Percentiles rank a stretch among this genome's conserved stretches.
These are phyloP conservation scores for Malurus leucopterus DNA, from an alignment of 2,797 vertebrate species.

Conservation along the genomic window DNA sequence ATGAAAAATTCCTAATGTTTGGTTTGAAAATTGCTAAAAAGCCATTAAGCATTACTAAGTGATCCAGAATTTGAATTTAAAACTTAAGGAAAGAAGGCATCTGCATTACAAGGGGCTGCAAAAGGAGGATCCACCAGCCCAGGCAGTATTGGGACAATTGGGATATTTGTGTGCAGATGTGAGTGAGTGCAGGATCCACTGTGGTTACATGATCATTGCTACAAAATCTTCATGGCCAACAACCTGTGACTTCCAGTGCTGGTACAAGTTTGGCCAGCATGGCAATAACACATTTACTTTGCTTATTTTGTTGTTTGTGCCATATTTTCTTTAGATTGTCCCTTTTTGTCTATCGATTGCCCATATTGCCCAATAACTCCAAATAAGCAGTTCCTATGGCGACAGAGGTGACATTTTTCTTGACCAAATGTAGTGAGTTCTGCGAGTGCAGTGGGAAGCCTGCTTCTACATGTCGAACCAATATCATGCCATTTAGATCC, in stretches of 20 bases:
- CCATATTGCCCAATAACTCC: background rate
- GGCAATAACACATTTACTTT: background rate
- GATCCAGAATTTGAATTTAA: background rate
- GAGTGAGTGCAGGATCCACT: background rate
- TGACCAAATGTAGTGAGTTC: background rate
- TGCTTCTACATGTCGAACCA: background rate
- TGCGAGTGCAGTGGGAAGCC: background rate
- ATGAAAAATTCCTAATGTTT: background rate
- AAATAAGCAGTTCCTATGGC: background rate
- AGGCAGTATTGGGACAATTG: background rate
- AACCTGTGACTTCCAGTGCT: background rate
- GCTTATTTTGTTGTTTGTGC: background rate
- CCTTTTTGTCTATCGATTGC: background rate
- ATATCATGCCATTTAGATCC: background rate
- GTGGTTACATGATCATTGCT: background rate
- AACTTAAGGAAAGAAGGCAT: background rate
- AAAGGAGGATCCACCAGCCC: background rate
- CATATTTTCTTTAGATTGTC: background rate
- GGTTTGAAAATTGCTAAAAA: background rate
- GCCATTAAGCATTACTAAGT: background rate
- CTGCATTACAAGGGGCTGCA: background rate
- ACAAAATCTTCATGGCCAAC: background rate
- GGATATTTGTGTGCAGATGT: accelerated
- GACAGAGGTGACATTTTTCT: background rate
- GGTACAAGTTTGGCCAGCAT: accelerated